phyloP scores from a whole-genome alignment of 2,888 invertebrate species.

The Druceiella hillmani region DNA sequence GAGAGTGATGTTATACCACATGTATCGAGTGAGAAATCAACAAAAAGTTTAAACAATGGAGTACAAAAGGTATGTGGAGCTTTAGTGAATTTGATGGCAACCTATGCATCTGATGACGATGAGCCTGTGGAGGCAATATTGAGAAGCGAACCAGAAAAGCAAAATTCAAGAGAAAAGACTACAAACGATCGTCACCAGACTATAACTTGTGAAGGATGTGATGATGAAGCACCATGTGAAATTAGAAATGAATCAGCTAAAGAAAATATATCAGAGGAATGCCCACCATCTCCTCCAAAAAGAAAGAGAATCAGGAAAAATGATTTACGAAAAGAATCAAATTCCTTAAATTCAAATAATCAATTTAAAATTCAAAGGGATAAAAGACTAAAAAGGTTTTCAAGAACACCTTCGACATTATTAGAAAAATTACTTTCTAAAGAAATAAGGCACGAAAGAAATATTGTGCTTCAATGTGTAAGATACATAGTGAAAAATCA shows the following conservation, averaged over 20 bases:
- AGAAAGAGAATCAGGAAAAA: too few relatives aligned
- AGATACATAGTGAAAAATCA: slow-evolving; percentile 71
- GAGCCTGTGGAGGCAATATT: slow-evolving; percentile 12
- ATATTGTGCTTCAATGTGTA: slow-evolving; percentile 81
- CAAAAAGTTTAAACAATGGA: slow-evolving; percentile 8
- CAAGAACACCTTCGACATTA: slow-evolving; percentile 57
- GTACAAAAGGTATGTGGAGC: slow-evolving; percentile 46
- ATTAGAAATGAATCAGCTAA: slow-evolving; percentile 9
- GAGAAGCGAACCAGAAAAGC: slow-evolving; percentile 12
- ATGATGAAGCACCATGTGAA: slow-evolving; percentile 9
- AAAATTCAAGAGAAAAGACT: slow-evolving; percentile 21
- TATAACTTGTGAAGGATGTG: slow-evolving; percentile 24
- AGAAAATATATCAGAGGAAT: too few relatives aligned
- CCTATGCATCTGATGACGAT: slow-evolving; percentile 52
- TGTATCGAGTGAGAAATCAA: slow-evolving; percentile 29
- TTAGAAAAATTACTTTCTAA: slow-evolving; percentile 66
- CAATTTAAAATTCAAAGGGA: slow-evolving; percentile 17
- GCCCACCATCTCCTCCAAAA: too few relatives aligned
- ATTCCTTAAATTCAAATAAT: too few relatives aligned
- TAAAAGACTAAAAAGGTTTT: slow-evolving; percentile 28
- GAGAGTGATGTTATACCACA: slow-evolving; percentile 23
- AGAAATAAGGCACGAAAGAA: slow-evolving; percentile 82
- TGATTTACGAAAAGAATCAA: too few relatives aligned
- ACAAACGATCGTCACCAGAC: slow-evolving; percentile 26
- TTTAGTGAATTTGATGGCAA: slow-evolving; percentile 50